Evolutionary conservation across 2,888 invertebrate species (phyloP).

Genomic region (Heliconius cydno): DNA sequence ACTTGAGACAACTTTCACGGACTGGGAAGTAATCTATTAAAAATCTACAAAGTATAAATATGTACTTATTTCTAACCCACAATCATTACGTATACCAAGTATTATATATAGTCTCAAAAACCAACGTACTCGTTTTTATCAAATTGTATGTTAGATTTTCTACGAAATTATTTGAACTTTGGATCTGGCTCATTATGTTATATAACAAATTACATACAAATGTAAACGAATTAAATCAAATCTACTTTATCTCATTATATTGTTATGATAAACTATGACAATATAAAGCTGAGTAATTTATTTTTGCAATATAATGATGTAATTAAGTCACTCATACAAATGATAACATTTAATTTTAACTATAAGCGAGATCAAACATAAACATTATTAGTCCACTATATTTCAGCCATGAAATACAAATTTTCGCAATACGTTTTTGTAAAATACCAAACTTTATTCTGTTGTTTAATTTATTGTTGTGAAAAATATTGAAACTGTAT

Average conservation of each 20-base stretch:
- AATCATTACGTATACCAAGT: too few relatives aligned
- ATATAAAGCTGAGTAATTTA: constrained; percentile 28
- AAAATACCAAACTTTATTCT: constrained; percentile 49
- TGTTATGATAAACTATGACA: constrained; percentile 22
- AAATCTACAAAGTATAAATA: too few relatives aligned
- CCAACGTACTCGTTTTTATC: neutral
- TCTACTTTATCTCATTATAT: neutral
- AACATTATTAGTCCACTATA: constrained; percentile 35
- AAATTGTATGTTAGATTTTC: neutral
- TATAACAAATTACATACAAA: neutral
- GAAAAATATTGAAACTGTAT: constrained; percentile 68
- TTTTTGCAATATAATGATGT: constrained; percentile 42
- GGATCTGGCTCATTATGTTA: constrained; percentile 1
- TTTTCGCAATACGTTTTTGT: constrained; percentile 49
- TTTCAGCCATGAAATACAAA: constrained; percentile 46
- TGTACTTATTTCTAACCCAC: too few relatives aligned
- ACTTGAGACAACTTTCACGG: too few relatives aligned
- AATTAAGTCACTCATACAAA: constrained; percentile 33
- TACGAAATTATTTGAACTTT: neutral
- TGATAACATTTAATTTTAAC: constrained; percentile 20
- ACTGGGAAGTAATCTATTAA: too few relatives aligned
- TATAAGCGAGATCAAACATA: constrained; percentile 6
- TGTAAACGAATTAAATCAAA: neutral
- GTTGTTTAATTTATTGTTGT: constrained; percentile 55
- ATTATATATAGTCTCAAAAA: too few relatives aligned